Evolutionary conservation across 2,797 vertebrate genomes (phyloP), one percentile per base, ranked within the genome.

Genomic region (Onychomys arenicola): DNA sequence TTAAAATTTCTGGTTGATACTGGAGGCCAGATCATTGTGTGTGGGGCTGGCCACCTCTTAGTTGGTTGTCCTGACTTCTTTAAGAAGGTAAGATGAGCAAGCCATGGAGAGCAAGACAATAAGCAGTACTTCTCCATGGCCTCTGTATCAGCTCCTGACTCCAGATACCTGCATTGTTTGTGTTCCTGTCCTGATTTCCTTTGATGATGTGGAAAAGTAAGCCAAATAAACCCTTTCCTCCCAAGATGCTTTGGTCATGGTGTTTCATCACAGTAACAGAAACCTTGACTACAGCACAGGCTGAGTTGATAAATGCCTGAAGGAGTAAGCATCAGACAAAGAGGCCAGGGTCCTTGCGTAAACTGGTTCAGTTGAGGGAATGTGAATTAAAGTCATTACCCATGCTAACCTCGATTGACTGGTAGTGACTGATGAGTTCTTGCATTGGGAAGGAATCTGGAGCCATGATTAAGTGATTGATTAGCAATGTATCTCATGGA

Each of bases 401-500:
- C 61, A 76, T 27, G 40, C 77, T 92, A 93, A 89, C 3, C 65
- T 69, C 40, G 10, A 77, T 27, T 93, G 52, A 91, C 69, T 23
- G 25, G 29, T 5, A 89, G 52, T 73, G 57, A 95, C 10, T 55
- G 67, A 93, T 61, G 34, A 67, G 27, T 52, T 52, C 46, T 19
- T 46, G 21, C 21, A 75, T 25, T 65, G 32, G 77, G 73, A 88
- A 93, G 32, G 67, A 76, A 94, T 69, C 67, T 32, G 55, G 91
- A 25, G 67, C 27, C 52, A 25, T 8, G 32, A 86, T 71, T 65
- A 83, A 57, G 85, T 84, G 32, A 78, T 13, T 76, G 57, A 90
- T 57, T 34, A 86, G 71, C 89, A 75, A 92, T 65, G 89, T 63
- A 90, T 77, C 13, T 76, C 46, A 73, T 65, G 77, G 78, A 82